Conservation (phyloP, 1,140 invertebrate species). For the Leucophenga varia region DNA sequence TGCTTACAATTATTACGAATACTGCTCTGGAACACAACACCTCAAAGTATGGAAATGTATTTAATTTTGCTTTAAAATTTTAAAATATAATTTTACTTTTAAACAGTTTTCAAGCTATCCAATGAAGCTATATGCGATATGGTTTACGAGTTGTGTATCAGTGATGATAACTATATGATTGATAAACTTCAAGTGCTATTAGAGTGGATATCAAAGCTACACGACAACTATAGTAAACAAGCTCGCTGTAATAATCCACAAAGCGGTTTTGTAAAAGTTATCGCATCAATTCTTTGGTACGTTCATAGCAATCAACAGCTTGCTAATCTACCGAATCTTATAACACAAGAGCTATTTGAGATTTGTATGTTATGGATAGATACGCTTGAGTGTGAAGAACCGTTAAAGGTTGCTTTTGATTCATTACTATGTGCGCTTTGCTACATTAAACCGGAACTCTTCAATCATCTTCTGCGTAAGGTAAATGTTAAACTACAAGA, state of each 20-base stretch:
- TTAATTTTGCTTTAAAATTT: slow-evolving; percentile 1
- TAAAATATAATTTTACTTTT: slow-evolving; percentile 2
- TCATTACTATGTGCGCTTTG: slow-evolving; percentile 81
- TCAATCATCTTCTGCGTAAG: slow-evolving; percentile 71
- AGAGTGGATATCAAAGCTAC: slow-evolving; percentile 49
- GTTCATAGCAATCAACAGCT: slow-evolving; percentile 64
- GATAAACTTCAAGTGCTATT: slow-evolving; percentile 54
- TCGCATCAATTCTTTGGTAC: slow-evolving; percentile 81
- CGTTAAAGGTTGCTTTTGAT: slow-evolving; percentile 73
- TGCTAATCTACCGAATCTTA: slow-evolving; percentile 66
- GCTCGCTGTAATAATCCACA: slow-evolving; percentile 50
- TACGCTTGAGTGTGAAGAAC: slow-evolving; percentile 64
- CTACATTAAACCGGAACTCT: slow-evolving; percentile 75
- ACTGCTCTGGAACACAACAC: slow-evolving; percentile 61
- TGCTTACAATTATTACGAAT: slow-evolving; percentile 63
- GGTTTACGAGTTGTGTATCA: slow-evolving; percentile 73
- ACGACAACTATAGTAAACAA: slow-evolving; percentile 39
- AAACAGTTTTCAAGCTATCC: slow-evolving; percentile 48
- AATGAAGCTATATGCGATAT: slow-evolving; percentile 77
- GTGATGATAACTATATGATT: slow-evolving; percentile 58
- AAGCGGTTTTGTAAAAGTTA: slow-evolving; percentile 60
- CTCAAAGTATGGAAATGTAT: slow-evolving; percentile 34
- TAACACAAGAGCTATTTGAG: slow-evolving; percentile 71
- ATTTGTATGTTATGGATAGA: slow-evolving; percentile 76
- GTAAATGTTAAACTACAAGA: slow-evolving; percentile 65